Percentiles rank a stretch among this genome's conserved stretches.
phyloP scores from a whole-genome alignment of 2,113 vertebrate species.

The Chaetodon auriga region DNA sequence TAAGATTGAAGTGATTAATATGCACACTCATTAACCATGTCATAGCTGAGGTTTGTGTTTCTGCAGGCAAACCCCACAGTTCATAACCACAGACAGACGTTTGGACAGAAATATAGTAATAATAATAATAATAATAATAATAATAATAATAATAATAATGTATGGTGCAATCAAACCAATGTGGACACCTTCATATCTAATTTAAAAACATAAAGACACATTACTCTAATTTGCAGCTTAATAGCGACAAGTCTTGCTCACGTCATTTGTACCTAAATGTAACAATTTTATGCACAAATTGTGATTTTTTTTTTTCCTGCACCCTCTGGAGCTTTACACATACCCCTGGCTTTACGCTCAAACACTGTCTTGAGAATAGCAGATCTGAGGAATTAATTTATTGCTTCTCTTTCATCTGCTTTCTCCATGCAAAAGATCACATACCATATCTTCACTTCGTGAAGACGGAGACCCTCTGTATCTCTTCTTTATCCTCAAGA shows the following conservation, averaged over 20 bases:
- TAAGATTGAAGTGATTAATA: background rate
- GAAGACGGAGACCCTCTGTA: constrained; percentile 15
- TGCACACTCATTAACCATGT: background rate
- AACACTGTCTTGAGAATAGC: constrained; percentile 46
- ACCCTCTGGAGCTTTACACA: constrained; percentile 44
- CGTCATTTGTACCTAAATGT: background rate
- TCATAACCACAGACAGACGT: background rate
- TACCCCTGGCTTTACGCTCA: constrained; percentile 33
- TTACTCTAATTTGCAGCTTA: constrained; percentile 27
- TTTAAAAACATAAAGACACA: constrained; percentile 15
- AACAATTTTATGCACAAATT: constrained; percentile 25
- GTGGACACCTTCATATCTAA: background rate
- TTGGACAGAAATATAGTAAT: background rate
- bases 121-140: too few species aligned
- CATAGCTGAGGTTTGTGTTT: background rate
- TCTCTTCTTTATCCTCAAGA: constrained; percentile 30
- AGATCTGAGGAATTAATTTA: constrained; percentile 67
- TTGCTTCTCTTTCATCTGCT: constrained; percentile 59
- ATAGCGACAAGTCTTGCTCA: background rate
- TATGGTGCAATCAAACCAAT: background rate
- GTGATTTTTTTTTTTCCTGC: constrained; percentile 11
- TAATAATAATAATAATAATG: too few species aligned
- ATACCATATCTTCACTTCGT: constrained; percentile 26
- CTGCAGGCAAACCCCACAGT: background rate
- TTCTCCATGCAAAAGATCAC: constrained; percentile 26